phyloP scores from a whole-genome alignment of 2,797 vertebrate genomes.

The Poecilia gillii region DNA sequence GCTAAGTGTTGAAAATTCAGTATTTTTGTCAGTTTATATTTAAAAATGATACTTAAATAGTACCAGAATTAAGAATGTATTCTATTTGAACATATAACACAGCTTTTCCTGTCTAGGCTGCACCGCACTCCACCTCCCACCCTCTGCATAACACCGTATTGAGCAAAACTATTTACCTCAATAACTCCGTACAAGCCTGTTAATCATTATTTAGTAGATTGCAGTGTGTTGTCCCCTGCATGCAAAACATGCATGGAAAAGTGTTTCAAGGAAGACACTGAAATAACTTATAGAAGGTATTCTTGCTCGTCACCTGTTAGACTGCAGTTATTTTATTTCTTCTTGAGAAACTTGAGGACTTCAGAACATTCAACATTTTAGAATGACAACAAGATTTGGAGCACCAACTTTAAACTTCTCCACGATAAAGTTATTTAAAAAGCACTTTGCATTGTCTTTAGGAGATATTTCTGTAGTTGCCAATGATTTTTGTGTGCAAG shows the following conservation, averaged over 20 bases:
- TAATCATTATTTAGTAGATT: neutral
- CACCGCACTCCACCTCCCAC: too few relatives aligned
- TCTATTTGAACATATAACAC: neutral
- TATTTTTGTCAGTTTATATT: neutral
- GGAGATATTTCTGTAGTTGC: neutral
- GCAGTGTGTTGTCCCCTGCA: neutral
- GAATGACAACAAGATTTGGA: neutral
- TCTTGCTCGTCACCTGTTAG: neutral
- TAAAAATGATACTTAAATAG: neutral
- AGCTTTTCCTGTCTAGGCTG: neutral
- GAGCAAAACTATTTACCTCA: neutral
- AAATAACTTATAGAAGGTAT: neutral
- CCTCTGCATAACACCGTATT: neutral
- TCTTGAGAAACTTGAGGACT: neutral
- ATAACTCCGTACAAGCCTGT: neutral
- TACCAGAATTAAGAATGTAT: neutral
- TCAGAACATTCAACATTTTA: neutral
- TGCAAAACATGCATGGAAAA: neutral
- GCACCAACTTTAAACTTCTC: neutral
- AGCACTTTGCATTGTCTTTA: neutral
- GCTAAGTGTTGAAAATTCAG: neutral
- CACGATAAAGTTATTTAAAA: neutral
- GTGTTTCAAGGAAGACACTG: neutral
- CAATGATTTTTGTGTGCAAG: constrained; percentile 9
- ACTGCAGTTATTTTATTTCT: neutral